Conservation (phyloP, 2,113 vertebrate species). For the Phalacrocorax carbo region DNA sequence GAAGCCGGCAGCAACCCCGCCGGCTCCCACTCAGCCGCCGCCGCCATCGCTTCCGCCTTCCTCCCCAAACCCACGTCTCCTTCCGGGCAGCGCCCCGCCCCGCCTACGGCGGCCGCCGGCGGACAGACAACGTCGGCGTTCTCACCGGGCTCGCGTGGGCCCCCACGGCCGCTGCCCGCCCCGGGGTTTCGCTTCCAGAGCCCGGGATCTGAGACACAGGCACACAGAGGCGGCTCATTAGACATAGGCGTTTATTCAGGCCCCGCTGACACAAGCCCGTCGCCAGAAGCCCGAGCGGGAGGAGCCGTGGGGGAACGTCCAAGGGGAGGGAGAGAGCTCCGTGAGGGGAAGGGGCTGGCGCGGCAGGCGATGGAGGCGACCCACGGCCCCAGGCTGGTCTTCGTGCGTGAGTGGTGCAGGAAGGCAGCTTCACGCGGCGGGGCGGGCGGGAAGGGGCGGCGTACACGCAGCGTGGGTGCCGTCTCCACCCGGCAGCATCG, state of each 20-base stretch:
- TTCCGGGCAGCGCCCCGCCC: too few species aligned
- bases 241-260: neutral
- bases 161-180: too few species aligned
- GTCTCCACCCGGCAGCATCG: neutral
- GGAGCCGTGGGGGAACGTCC: neutral
- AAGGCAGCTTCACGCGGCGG: neutral
- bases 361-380: neutral
- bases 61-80: too few species aligned
- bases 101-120: too few species aligned
- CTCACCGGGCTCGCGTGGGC: too few species aligned
- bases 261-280: neutral
- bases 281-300: neutral
- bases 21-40: too few species aligned
- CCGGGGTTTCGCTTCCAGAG: neutral
- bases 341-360: neutral
- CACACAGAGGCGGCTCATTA: neutral
- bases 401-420: neutral
- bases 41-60: too few species aligned
- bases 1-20: too few species aligned
- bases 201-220: too few species aligned
- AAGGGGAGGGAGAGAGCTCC: neutral
- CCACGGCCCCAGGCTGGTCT: too few species aligned
- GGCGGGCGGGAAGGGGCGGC: too few species aligned
- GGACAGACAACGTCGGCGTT: too few species aligned
- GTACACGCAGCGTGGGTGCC: rapidly evolving